Base-by-base conservation (phyloP, 2,888 invertebrate species). In the Parnassius mnemosyne region DNA sequence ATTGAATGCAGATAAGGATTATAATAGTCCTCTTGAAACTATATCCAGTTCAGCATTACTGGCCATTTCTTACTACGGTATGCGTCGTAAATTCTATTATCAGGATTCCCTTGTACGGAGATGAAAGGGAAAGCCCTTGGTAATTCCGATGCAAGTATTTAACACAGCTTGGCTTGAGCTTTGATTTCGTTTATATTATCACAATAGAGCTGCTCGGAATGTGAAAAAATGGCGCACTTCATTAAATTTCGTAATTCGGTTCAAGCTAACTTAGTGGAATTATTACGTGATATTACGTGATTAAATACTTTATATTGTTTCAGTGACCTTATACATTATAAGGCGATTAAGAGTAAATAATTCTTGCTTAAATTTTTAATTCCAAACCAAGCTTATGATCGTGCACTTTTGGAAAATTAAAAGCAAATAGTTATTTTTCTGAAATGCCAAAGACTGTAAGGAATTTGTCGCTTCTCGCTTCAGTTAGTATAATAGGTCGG, bases 71-170 rank as follows among this genome's bases (percentile, higher is more conserved):
- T 83, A 83, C 83, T 83, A 83, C 71, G 83, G 82, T 72, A 83
- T 78, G 79, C 80, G 72, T 77, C 81, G 83, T 83, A 83, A 80
- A 81, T 81, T 80, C 77, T 76, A 71, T 69, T 66, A 75, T 77
- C 68, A 69, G 63, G 61, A 57, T 69, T 70, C 67, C 78, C 80
- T 70, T 81, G 68, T 77, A 77, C 44, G 78, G 79, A 77, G 71
- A 75, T 78, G 77, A 79, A 79, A 83, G 79, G 79, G 80, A 80
- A 80, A 79, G 73, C 78, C 78, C 77, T 74, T 68, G 64, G 68
- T 61, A 65, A 69, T 65, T 61, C 64, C 65, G 54, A 68, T 57
- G 58, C 65, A 68, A 70, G 66, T 71, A 60, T 64, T 57, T 55
- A 55, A 58, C 63, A 53, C 49, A 61, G 53, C 61, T 56, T 55